Percentiles rank a stretch among this genome's conserved stretches.
phyloP scores from a whole-genome alignment of 2,888 invertebrate species.

The Thera britannica region DNA sequence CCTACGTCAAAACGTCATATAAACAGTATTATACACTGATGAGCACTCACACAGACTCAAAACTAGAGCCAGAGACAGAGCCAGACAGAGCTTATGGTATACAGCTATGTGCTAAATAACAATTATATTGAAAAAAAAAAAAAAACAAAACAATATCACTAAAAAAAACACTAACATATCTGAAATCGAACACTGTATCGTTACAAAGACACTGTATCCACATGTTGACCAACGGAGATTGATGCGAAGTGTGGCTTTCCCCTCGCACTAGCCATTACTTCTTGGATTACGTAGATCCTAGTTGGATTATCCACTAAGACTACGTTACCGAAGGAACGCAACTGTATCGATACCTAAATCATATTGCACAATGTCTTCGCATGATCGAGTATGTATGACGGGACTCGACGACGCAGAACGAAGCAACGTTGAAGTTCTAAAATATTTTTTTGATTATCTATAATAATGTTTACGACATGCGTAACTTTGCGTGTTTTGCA shows the following conservation, averaged over 20 bases:
- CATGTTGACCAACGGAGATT: slow-evolving; percentile 48
- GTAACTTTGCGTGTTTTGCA: slow-evolving; percentile 1
- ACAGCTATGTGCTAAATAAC: too few relatives aligned
- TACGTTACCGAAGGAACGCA: slow-evolving; percentile 30
- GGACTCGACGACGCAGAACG: slow-evolving; percentile 26
- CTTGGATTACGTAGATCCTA: slow-evolving; percentile 20
- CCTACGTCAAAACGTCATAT: too few relatives aligned
- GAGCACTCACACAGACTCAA: too few relatives aligned
- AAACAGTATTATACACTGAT: too few relatives aligned
- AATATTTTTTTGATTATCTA: slow-evolving; percentile 14
- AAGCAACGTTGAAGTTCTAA: slow-evolving; percentile 20
- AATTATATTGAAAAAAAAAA: not conserved
- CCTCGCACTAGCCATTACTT: slow-evolving; percentile 8
- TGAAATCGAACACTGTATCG: slow-evolving; percentile 45
- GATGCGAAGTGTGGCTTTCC: slow-evolving; percentile 13
- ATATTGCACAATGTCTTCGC: slow-evolving; percentile 36
- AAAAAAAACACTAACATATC: slow-evolving; percentile 42
- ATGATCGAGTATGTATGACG: slow-evolving; percentile 35
- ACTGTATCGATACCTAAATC: slow-evolving; percentile 29
- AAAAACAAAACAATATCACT: not conserved
- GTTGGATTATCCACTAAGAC: slow-evolving; percentile 17
- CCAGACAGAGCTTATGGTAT: too few relatives aligned
- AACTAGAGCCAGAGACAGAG: too few relatives aligned
- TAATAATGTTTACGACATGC: not conserved
- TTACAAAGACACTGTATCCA: slow-evolving; percentile 58